These are phyloP conservation scores for Osmerus mordax DNA, from an alignment of 2,113 vertebrate genomes.

Conservation along the genomic window DNA sequence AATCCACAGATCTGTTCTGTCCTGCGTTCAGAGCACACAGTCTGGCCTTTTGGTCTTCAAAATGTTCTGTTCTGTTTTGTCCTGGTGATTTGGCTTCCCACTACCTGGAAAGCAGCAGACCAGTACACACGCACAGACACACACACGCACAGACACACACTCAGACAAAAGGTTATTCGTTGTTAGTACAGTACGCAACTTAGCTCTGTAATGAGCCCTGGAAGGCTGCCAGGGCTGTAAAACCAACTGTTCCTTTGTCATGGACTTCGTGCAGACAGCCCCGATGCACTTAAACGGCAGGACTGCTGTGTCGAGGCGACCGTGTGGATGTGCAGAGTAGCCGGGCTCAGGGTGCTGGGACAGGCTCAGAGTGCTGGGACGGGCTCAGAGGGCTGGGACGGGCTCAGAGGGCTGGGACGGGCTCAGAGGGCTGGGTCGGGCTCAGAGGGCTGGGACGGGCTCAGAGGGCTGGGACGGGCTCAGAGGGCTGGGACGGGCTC, in stretches of 20 bases:
- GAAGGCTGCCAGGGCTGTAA: slow-evolving; percentile 53
- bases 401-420: too few relatives aligned
- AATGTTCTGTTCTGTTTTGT: slow-evolving; percentile 14
- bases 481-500: too few relatives aligned
- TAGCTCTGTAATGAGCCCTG: slow-evolving; percentile 50
- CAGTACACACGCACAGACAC: slow-evolving; percentile 33
- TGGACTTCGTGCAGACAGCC: slow-evolving; percentile 55
- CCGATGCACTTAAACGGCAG: slow-evolving; percentile 52
- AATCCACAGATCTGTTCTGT: slow-evolving; percentile 30
- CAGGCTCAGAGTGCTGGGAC: too few relatives aligned
- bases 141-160: neutral
- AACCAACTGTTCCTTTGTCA: slow-evolving; percentile 60
- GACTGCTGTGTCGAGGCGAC: slow-evolving; percentile 25
- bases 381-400: too few relatives aligned
- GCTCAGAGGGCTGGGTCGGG: too few relatives aligned
- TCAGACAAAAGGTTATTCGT: slow-evolving; percentile 47
- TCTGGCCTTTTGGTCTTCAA: too few relatives aligned
- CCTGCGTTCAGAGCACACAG: neutral
- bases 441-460: too few relatives aligned
- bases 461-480: too few relatives aligned
- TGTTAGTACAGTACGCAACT: slow-evolving; percentile 39
- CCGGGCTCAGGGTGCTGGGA: neutral
- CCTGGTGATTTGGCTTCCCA: slow-evolving; percentile 21
- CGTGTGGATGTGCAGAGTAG: slow-evolving; percentile 36
- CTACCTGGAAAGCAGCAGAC: slow-evolving; percentile 43